phyloP scores from a whole-genome alignment of 2,888 invertebrate species.

The Thysanoteuthis rhombus region DNA sequence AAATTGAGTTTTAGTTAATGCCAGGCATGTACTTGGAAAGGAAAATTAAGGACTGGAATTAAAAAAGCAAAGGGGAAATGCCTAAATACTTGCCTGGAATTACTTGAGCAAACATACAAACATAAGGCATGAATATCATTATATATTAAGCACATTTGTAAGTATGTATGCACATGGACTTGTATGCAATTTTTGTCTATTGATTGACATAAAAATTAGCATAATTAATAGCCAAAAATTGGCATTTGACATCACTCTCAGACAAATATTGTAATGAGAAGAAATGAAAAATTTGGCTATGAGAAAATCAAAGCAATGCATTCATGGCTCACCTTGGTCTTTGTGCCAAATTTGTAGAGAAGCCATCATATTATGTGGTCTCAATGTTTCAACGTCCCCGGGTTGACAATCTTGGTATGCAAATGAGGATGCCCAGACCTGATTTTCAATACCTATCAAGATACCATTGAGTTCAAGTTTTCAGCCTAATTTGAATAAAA shows the following conservation, averaged over 20 bases:
- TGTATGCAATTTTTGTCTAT: conserved; percentile 15
- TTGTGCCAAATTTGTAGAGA: conserved; percentile 31
- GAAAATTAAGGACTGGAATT: not conserved
- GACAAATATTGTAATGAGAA: conserved; percentile 31
- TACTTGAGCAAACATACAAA: conserved; percentile 1
- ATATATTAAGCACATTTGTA: not conserved
- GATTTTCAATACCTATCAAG: conserved; percentile 31
- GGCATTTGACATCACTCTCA: conserved; percentile 27
- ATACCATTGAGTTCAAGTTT: conserved; percentile 29
- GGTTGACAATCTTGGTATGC: conserved; percentile 31
- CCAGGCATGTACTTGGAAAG: conserved; percentile 23
- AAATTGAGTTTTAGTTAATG: not conserved
- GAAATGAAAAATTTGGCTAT: conserved; percentile 27
- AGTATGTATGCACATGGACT: not conserved
- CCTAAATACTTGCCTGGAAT: not conserved
- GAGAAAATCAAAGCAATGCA: conserved; percentile 31
- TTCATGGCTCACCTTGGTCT: conserved; percentile 31
- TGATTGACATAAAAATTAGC: not conserved
- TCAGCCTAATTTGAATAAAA: conserved; percentile 32
- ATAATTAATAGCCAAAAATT: not conserved
- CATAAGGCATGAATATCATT: conserved; percentile 16
- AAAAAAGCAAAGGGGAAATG: not conserved
- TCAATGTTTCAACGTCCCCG: conserved; percentile 24
- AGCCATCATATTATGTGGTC: conserved; percentile 31
- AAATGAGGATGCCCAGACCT: conserved; percentile 29